Conservation (phyloP, 2,888 invertebrate genomes). For the Polia nebulosa region DNA sequence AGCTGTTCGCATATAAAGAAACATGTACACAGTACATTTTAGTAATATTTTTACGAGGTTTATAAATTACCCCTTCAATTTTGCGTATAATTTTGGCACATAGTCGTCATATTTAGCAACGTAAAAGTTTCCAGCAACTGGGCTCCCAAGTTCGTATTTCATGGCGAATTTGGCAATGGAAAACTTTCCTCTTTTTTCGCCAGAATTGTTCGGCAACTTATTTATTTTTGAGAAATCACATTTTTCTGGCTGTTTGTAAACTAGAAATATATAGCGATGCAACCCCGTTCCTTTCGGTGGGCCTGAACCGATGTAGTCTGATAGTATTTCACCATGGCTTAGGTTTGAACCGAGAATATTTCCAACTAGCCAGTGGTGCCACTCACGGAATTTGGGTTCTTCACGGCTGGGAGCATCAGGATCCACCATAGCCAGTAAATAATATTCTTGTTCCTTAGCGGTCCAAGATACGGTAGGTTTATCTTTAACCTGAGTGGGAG, state of each 20-base stretch:
- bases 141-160: constrained; percentile 90
- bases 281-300: constrained; percentile 94
- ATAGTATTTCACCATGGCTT: constrained; percentile 91
- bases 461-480: constrained; percentile 93
- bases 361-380: constrained; percentile 95
- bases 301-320: constrained; percentile 92
- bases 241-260: constrained; percentile 92
- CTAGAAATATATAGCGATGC: constrained; percentile 93
- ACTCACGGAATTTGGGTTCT: constrained; percentile 93
- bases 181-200: constrained; percentile 90
- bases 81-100: constrained; percentile 88
- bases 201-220: constrained; percentile 85
- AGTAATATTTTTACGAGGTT: constrained; percentile 3
- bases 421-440: constrained; percentile 92
- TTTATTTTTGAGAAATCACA: constrained; percentile 82
- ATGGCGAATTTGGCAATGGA: constrained; percentile 91
- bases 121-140: constrained; percentile 92
- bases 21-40: constrained; percentile 63
- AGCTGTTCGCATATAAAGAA: constrained; percentile 67
- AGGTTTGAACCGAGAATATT: constrained; percentile 93
- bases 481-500: constrained; percentile 94
- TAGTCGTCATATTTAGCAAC: constrained; percentile 92
- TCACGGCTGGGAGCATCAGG: constrained; percentile 95
- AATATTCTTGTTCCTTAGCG: constrained; percentile 90
- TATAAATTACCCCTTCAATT: constrained; percentile 79